These are phyloP conservation scores for Lepus timidus DNA, from an alignment of 2,113 vertebrate species.

Conservation along the genomic window DNA sequence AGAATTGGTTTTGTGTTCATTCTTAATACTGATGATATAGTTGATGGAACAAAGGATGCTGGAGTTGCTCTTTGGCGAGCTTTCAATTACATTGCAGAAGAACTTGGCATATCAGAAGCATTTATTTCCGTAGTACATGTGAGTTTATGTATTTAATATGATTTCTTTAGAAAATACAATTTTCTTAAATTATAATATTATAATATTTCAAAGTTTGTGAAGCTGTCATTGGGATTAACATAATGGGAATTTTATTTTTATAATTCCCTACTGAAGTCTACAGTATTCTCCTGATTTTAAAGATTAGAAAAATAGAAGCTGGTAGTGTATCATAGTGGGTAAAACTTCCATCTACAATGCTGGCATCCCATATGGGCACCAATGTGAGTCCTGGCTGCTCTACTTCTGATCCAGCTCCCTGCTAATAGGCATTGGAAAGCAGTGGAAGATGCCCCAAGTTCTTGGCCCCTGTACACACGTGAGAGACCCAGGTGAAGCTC, in stretches of 20 bases:
- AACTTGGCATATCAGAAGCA: slow-evolving; percentile 92
- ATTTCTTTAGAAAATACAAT: background rate
- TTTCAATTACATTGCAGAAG: slow-evolving; percentile 94
- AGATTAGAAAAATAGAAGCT: background rate
- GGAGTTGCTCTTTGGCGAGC: slow-evolving; percentile 94
- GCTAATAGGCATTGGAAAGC: too few species aligned
- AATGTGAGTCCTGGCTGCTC: too few species aligned
- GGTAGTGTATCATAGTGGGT: too few species aligned
- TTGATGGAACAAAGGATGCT: slow-evolving; percentile 92
- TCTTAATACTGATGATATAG: slow-evolving; percentile 92
- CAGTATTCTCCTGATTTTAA: background rate
- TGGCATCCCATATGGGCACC: too few species aligned
- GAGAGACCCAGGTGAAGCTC: too few species aligned
- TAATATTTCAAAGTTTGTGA: slow-evolving; percentile 27
- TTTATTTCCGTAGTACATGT: slow-evolving; percentile 92
- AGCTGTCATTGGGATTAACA: background rate
- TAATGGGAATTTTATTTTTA: background rate
- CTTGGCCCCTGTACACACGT: too few species aligned
- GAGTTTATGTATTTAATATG: slow-evolving; percentile 85
- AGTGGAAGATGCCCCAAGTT: too few species aligned
- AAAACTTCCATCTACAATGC: too few species aligned
- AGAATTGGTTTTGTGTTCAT: slow-evolving; percentile 98
- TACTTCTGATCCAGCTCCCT: too few species aligned
- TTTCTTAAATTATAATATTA: background rate
- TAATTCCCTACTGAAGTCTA: background rate